phyloP scores from a whole-genome alignment of 92 coral and sea anemone genomes.

The Porites lobata region DNA sequence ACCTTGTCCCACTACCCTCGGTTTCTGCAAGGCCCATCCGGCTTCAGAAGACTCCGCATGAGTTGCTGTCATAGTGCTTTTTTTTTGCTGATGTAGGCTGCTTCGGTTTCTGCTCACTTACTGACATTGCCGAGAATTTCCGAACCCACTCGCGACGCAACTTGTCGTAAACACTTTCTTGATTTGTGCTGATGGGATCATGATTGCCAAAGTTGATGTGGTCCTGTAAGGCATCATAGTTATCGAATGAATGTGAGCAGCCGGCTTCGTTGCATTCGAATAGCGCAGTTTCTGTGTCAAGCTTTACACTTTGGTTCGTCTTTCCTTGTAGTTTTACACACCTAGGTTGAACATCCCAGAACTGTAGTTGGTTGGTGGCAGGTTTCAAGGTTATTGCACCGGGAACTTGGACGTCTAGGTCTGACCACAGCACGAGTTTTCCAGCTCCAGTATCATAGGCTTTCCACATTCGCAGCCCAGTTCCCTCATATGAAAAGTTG shows the following conservation, averaged over 20 bases:
- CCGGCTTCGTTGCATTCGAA: conserved; percentile 62
- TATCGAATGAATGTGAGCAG: conserved; percentile 44
- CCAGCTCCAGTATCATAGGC: no score
- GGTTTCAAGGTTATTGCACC: no score
- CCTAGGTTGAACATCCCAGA: no score
- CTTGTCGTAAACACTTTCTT: conserved; percentile 58
- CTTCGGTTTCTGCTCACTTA: conserved; percentile 27
- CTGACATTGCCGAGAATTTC: conserved; percentile 52
- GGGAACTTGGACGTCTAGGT: no score
- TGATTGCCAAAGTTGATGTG: conserved; percentile 63
- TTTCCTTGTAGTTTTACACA: no score
- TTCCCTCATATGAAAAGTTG: conserved; percentile 54
- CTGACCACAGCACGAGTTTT: no score
- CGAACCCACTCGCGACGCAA: conserved; percentile 57
- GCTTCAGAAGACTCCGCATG: conserved; percentile 29
- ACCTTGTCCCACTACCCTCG: conserved; percentile 61
- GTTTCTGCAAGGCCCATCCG: conserved; percentile 67
- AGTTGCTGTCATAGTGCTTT: conserved; percentile 22
- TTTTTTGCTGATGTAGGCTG: conserved; percentile 46
- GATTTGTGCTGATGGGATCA: conserved; percentile 36
- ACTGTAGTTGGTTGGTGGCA: no score
- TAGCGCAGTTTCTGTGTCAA: conserved; percentile 35
- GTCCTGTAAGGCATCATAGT: conserved; percentile 54
- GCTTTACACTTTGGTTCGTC: background rate
- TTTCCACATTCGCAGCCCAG: no score